Evolutionary conservation across 2,797 vertebrate genomes (phyloP), one percentile per base, ranked within the genome.

Genomic region (Mormyrops boulengeri): DNA sequence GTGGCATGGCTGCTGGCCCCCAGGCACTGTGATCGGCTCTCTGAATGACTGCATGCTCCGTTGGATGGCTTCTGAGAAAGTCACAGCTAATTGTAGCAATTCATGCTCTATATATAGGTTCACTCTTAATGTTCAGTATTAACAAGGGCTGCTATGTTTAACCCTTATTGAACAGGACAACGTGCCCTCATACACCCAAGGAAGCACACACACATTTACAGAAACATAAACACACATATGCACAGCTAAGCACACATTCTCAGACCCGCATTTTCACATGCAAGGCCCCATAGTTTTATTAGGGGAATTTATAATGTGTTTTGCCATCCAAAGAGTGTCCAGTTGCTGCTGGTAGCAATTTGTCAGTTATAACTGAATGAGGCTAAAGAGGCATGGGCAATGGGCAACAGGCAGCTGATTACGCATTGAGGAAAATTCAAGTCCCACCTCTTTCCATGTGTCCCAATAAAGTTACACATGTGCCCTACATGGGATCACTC

Each of bases 401-500:
- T 38, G 4, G 66, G 69, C 69, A 73, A 47, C 41, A 47, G 77
- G 77, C 38, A 47, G 19, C 73, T 47, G 38, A 41, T 47, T 80
- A 80, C 17, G 73, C 77, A 82, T 9, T 34, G 14, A 5, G 41
- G 38, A 47, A 82, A 82, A 82, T 47, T 82, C 41, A 82, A 44
- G 38, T 5, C 77, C 41, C 77, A 82, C 38, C 19, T 47, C 77
- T 47, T 47, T 47, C 77, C 77, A 82, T 44, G 77, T 82, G 52
- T 87, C 53, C 86, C 82, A 52, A 52, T 49, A 69, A 62, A 73
- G 30, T 34, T 38, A 69, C 62, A 88, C 60, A 73, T 66, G 92
- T 84, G 90, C 91, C 91, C 91, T 88, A 91, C 92, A 93, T 94
- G 93, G 93, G 91, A 93, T 95, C 92, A 93, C 94, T 95, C 91